Evolutionary conservation across 2,888 invertebrate species (phyloP).

Genomic region (Gari tellinella): DNA sequence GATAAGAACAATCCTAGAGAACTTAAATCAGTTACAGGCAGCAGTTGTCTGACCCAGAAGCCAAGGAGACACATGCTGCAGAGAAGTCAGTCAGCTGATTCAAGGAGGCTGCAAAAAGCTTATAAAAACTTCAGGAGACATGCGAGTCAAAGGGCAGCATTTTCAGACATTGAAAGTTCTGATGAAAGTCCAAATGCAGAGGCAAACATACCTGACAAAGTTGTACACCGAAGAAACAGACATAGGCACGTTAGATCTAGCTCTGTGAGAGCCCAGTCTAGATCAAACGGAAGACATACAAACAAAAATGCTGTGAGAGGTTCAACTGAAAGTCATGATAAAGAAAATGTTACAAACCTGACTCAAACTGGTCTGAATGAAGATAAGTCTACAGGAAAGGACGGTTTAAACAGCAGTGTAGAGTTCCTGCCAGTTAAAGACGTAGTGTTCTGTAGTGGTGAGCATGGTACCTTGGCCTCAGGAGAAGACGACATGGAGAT

Average conservation of each 20-base stretch:
- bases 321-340: not conserved
- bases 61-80: not conserved
- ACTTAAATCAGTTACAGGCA: too few species aligned
- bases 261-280: slow-evolving; percentile 2
- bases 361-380: too few species aligned
- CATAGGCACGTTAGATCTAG: slow-evolving; percentile 1
- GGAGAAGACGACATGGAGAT: slow-evolving; percentile 29
- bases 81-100: slow-evolving; percentile 40
- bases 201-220: not conserved
- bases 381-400: not conserved
- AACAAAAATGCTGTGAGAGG: not conserved
- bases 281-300: slow-evolving; percentile 2
- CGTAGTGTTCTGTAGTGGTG: slow-evolving; percentile 38
- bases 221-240: not conserved
- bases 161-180: slow-evolving; percentile 47
- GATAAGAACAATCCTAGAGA: too few species aligned
- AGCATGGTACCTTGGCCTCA: not conserved
- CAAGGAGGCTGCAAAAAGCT: slow-evolving; percentile 6
- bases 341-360: not conserved
- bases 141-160: slow-evolving; percentile 5
- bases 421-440: slow-evolving; percentile 34
- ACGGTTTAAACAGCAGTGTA: not conserved
- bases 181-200: slow-evolving; percentile 10
- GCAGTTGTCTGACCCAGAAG: not conserved
- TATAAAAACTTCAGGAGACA: slow-evolving; percentile 8